Evolutionary conservation across 35 echinoderm and acorn worm species (phyloP), one percentile per base, ranked within the genome.

Genomic region (Amphiura filiformis): DNA sequence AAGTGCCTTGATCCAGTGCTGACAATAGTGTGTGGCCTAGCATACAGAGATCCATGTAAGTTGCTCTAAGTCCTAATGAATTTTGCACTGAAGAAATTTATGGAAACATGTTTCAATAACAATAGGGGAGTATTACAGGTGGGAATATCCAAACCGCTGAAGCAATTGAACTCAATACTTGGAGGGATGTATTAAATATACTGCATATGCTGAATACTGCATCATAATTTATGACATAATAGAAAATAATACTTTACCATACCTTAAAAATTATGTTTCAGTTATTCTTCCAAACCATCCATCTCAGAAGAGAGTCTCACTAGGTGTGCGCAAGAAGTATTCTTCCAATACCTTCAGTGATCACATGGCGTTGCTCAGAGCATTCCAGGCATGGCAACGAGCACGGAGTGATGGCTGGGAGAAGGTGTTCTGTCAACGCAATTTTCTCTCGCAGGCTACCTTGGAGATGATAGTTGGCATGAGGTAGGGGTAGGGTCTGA

Each of bases 381-480:
- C 93, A 37, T 99, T 99, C 90, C 96, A 99, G 93, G 88, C 89
- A 3, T 99, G 96, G 96, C 96, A 99, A 47, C 82, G 96, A 81
- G 96, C 96, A 56, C 91, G 90, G 34, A 86, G 86, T 82, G 93
- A 95, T 84, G 87, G 88, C 38, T 98, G 96, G 96, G 96, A 99
- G 57, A 90, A 82, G 30, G 79, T 84, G 13, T 99, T 99, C 84
- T 99, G 96, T 88, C 65, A 92, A 31, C 31, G 93, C 3, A 99
- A 99, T 80, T 99, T 84, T 77, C 42, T 99, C 12, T 99, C 96
- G 52, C 93, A 84, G 39, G 93, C 96, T 18, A 95, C 93, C 15
- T 64, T 99, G 92, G 96, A 99, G 38, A 99, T 99, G 96, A 92
- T 99, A 64, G 96, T 99, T 17, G 96, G 96, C 76, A 99, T 95